These are phyloP conservation scores for Tympanoctomys barrerae DNA, from an alignment of 2,797 vertebrate species.

Conservation along the genomic window DNA sequence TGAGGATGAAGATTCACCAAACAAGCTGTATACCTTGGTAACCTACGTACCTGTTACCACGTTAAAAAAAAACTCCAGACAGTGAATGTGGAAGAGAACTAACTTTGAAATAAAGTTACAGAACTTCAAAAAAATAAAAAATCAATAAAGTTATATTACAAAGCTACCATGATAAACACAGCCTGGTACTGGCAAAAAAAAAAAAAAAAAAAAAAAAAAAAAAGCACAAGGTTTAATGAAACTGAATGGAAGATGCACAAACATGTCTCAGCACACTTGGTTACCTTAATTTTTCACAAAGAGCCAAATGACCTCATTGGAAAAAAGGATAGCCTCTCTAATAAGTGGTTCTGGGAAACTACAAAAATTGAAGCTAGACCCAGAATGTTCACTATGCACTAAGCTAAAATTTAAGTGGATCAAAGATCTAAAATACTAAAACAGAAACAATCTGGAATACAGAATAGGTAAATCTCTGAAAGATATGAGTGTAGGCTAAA, in stretches of 20 bases:
- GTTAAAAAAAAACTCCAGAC: too few species aligned
- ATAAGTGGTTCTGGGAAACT: not conserved
- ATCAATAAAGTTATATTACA: not conserved
- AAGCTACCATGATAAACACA: not conserved
- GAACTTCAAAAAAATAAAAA: too few species aligned
- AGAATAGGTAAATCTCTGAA: not conserved
- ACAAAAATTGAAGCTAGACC: not conserved
- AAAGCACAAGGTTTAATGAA: not conserved
- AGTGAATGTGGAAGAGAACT: too few species aligned
- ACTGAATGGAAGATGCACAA: not conserved
- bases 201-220: not conserved
- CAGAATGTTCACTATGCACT: not conserved
- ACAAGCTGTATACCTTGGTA: too few species aligned
- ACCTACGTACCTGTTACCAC: too few species aligned
- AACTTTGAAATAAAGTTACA: too few species aligned
- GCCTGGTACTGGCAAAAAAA: not conserved
- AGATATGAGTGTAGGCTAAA: not conserved
- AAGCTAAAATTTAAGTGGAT: not conserved
- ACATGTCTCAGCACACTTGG: not conserved
- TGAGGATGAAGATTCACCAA: too few species aligned
- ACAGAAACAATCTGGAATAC: not conserved
- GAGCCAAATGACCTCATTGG: not conserved
- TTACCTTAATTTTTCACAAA: not conserved
- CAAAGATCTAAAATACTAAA: not conserved
- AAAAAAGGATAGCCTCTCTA: not conserved